phyloP scores from a whole-genome alignment of 2,888 invertebrate genomes.

The Neocrepidodera transversa region DNA sequence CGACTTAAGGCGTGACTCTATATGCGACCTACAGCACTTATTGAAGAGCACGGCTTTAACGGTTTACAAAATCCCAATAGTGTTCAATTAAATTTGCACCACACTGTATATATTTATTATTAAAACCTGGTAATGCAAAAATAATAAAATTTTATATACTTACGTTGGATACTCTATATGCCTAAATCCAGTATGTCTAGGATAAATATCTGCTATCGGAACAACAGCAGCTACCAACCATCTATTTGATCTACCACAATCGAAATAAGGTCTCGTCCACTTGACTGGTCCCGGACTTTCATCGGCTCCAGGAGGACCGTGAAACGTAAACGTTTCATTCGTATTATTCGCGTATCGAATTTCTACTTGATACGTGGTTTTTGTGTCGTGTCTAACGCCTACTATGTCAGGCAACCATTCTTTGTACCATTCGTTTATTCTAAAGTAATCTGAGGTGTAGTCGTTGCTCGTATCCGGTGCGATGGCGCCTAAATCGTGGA shows the following conservation, averaged over 20 bases:
- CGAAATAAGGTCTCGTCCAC: conserved; percentile 95
- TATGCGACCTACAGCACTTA: no score
- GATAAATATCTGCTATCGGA: conserved; percentile 95
- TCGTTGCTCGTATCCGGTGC: conserved; percentile 78
- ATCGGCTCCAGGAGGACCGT: conserved; percentile 90
- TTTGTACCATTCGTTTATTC: conserved; percentile 93
- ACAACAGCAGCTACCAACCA: conserved; percentile 95
- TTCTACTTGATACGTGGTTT: conserved; percentile 86
- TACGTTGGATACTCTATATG: conserved; percentile 94
- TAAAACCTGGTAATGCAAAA: no score
- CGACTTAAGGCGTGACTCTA: no score
- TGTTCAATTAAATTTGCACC: no score
- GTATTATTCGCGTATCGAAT: conserved; percentile 94
- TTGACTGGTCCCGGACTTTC: conserved; percentile 92
- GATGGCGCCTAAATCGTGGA: conserved; percentile 86
- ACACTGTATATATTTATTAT: no score
- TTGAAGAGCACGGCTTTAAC: no score
- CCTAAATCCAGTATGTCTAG: conserved; percentile 89
- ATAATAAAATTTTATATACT: no score
- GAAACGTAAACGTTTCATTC: conserved; percentile 95
- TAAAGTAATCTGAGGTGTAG: conserved; percentile 89
- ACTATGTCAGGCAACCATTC: conserved; percentile 91
- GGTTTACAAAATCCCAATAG: no score
- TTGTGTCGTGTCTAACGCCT: conserved; percentile 81
- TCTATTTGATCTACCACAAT: conserved; percentile 93